Percentiles rank a stretch among this genome's conserved stretches.
Evolutionary conservation across 2,888 invertebrate species (phyloP).

Genomic region (Strigamia maritima): DNA sequence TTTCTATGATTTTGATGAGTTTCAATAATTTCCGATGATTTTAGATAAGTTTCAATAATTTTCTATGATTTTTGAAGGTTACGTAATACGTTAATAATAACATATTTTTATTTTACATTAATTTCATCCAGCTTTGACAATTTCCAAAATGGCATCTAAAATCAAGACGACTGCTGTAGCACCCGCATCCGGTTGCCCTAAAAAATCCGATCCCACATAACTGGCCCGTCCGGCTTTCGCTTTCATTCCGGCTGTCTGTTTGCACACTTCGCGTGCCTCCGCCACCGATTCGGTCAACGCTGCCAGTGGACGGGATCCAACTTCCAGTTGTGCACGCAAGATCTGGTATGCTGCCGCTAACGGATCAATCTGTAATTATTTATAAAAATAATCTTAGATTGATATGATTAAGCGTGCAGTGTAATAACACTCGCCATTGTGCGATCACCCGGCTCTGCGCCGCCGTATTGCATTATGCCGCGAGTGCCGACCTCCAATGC

Average conservation of each 20-base stretch:
- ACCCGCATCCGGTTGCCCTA: slow-evolving; percentile 55
- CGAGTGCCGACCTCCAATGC: slow-evolving; percentile 60
- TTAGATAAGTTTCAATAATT: no score
- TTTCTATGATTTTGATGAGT: no score
- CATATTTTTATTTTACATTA: background rate
- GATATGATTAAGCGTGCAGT: no score
- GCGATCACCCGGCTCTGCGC: slow-evolving; percentile 69
- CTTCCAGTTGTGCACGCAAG: background rate
- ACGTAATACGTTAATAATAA: background rate
- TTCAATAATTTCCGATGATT: no score
- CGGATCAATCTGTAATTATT: slow-evolving; percentile 58
- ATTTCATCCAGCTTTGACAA: background rate
- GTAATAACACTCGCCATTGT: slow-evolving; percentile 66
- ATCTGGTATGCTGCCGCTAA: slow-evolving; percentile 46
- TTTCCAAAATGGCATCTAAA: slow-evolving; percentile 39
- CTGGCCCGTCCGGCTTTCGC: slow-evolving; percentile 69
- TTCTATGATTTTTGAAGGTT: no score
- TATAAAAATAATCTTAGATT: no score
- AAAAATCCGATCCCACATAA: slow-evolving; percentile 59
- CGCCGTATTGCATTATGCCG: slow-evolving; percentile 66
- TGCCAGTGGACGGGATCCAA: background rate
- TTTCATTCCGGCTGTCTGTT: slow-evolving; percentile 52
- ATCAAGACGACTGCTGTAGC: slow-evolving; percentile 52
- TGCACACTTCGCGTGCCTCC: slow-evolving; percentile 50
- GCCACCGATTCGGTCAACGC: slow-evolving; percentile 43